phyloP scores from a whole-genome alignment of 2,113 vertebrate species.

The Semicossyphus pulcher region DNA sequence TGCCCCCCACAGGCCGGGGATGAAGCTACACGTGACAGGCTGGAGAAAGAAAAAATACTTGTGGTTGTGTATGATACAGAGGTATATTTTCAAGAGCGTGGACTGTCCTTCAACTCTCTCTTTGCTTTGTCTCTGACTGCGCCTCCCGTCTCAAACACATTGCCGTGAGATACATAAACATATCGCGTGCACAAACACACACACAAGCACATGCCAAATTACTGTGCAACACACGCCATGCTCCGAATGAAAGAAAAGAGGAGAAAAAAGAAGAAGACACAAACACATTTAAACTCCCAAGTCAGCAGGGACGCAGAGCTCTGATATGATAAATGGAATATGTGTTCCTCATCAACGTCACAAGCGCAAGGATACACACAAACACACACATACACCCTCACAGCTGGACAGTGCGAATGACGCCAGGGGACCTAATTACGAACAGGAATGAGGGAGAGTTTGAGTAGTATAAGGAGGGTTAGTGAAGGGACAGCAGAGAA shows the following conservation, averaged over 20 bases:
- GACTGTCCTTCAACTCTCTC: slow-evolving; percentile 67
- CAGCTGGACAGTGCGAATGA: slow-evolving; percentile 59
- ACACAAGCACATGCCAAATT: not conserved
- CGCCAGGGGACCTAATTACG: slow-evolving; percentile 74
- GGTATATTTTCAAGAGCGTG: slow-evolving; percentile 40
- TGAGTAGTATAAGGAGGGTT: slow-evolving; percentile 43
- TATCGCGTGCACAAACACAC: not conserved
- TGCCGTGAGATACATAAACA: slow-evolving; percentile 1
- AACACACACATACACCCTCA: slow-evolving; percentile 33
- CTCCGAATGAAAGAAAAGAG: not conserved
- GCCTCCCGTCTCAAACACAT: slow-evolving; percentile 34
- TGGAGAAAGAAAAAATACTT: slow-evolving; percentile 20
- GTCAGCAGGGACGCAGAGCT: slow-evolving; percentile 45
- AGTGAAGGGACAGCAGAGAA: slow-evolving; percentile 37
- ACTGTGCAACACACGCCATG: not conserved
- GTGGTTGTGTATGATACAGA: slow-evolving; percentile 13
- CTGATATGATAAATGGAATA: slow-evolving; percentile 58
- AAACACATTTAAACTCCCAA: slow-evolving; percentile 46
- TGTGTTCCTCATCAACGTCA: slow-evolving; percentile 47
- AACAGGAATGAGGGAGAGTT: slow-evolving; percentile 34
- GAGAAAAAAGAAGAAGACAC: slow-evolving; percentile 18
- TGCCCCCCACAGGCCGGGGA: slow-evolving; percentile 70
- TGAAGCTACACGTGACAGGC: slow-evolving; percentile 36
- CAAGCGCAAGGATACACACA: slow-evolving; percentile 40
- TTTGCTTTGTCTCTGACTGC: slow-evolving; percentile 19